phyloP scores from a whole-genome alignment of 1,140 invertebrate species.

The Ostrea edulis region DNA sequence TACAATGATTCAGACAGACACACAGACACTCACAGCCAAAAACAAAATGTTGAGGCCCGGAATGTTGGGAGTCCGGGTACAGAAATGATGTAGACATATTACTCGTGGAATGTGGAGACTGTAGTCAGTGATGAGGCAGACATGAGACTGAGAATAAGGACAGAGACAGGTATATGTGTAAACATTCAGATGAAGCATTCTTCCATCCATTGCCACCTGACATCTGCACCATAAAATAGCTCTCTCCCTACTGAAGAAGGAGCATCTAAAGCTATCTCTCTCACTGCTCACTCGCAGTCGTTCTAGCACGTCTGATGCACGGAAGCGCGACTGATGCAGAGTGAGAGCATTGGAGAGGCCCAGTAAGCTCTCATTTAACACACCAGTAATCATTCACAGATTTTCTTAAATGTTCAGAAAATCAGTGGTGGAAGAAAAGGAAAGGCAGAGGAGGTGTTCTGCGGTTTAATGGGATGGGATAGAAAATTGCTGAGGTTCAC shows the following conservation, averaged over 20 bases:
- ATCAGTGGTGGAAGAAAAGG: constrained; percentile 7
- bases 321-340: constrained; percentile 25
- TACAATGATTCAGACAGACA: too few relatives aligned
- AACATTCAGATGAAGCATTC: constrained; percentile 15
- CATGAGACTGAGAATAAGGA: constrained; percentile 26
- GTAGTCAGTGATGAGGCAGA: background rate
- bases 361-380: constrained; percentile 16
- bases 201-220: background rate
- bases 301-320: background rate
- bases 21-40: too few relatives aligned
- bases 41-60: too few relatives aligned
- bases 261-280: background rate
- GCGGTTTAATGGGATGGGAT: constrained; percentile 24
- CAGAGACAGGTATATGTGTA: constrained; percentile 5
- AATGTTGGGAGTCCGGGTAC: too few relatives aligned
- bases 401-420: constrained; percentile 39
- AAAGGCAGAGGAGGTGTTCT: constrained; percentile 22
- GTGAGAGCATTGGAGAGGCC: background rate
- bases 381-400: constrained; percentile 30
- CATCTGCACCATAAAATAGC: constrained; percentile 36
- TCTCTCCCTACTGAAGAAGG: background rate
- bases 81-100: background rate
- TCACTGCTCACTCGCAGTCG: constrained; percentile 7
- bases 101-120: background rate
- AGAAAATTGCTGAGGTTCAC: constrained; percentile 11